phyloP scores from a whole-genome alignment of 2,888 invertebrate genomes.

The Drosophila rubida region DNA sequence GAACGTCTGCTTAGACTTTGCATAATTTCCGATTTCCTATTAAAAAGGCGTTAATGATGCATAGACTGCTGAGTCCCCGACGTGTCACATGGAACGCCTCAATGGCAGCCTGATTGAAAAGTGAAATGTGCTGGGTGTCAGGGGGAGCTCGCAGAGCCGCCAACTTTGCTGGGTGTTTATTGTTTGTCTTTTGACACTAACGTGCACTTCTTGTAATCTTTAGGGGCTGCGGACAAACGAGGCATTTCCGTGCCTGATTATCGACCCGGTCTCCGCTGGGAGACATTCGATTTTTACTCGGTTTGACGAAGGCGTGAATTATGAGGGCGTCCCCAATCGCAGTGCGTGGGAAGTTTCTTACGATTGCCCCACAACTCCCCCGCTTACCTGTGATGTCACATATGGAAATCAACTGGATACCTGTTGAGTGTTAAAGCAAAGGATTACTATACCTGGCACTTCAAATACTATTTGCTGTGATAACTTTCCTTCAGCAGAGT shows the following conservation, averaged over 20 bases:
- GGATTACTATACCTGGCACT: neutral
- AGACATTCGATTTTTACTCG: constrained; percentile 22
- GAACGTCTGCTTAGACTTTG: constrained; percentile 12
- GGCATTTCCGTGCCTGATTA: constrained; percentile 74
- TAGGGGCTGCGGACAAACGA: constrained; percentile 69
- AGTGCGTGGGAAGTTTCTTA: constrained; percentile 70
- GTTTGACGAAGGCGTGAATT: constrained; percentile 54
- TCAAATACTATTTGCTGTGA: neutral
- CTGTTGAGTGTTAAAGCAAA: neutral
- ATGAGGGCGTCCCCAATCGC: constrained; percentile 46
- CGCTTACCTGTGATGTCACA: neutral
- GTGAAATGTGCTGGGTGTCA: constrained; percentile 63
- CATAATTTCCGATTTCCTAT: constrained; percentile 48
- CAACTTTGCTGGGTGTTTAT: constrained; percentile 42
- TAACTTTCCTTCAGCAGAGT: neutral
- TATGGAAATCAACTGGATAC: neutral
- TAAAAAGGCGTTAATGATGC: constrained; percentile 68
- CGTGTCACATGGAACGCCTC: constrained; percentile 78
- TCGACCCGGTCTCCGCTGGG: constrained; percentile 53
- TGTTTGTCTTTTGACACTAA: constrained; percentile 56
- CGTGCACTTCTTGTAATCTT: constrained; percentile 55
- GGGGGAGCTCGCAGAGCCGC: constrained; percentile 8
- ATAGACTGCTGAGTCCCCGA: constrained; percentile 38
- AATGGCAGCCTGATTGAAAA: constrained; percentile 79
- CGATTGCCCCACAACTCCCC: neutral